Evolutionary conservation across 2,113 vertebrate genomes (phyloP).

Genomic region (Pristiophorus japonicus): DNA sequence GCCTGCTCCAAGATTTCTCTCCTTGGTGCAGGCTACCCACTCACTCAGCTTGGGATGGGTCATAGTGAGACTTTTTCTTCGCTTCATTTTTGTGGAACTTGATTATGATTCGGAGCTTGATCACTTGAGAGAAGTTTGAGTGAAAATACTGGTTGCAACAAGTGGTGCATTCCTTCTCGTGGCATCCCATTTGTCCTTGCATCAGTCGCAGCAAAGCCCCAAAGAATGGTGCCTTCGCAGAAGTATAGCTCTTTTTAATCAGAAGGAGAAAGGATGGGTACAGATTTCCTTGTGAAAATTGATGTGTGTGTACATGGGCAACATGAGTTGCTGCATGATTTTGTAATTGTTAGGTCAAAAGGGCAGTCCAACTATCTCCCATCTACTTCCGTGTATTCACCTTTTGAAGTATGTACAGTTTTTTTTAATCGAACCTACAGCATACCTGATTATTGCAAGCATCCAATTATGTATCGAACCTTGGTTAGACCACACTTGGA

Average conservation of each 20-base stretch:
- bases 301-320: not conserved
- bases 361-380: not conserved
- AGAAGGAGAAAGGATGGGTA: not conserved
- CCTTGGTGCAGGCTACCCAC: not conserved
- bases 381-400: not conserved
- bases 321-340: not conserved
- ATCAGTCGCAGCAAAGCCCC: not conserved
- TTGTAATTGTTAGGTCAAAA: not conserved
- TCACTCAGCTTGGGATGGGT: not conserved
- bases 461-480: too few relatives aligned
- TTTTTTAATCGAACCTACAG: not conserved
- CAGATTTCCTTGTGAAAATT: not conserved
- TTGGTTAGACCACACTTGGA: too few relatives aligned
- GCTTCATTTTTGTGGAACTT: not conserved
- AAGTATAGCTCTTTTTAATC: not conserved
- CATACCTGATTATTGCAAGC: not conserved
- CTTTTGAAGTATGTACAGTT: not conserved
- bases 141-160: not conserved
- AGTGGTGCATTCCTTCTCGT: not conserved
- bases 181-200: not conserved
- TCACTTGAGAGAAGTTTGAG: not conserved
- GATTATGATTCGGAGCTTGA: not conserved
- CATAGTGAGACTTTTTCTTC: not conserved
- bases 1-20: too few relatives aligned
- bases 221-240: not conserved